Percentiles rank a stretch among this genome's conserved stretches.
Conservation (phyloP, 2,888 invertebrate species). For the Myopa testacea region DNA sequence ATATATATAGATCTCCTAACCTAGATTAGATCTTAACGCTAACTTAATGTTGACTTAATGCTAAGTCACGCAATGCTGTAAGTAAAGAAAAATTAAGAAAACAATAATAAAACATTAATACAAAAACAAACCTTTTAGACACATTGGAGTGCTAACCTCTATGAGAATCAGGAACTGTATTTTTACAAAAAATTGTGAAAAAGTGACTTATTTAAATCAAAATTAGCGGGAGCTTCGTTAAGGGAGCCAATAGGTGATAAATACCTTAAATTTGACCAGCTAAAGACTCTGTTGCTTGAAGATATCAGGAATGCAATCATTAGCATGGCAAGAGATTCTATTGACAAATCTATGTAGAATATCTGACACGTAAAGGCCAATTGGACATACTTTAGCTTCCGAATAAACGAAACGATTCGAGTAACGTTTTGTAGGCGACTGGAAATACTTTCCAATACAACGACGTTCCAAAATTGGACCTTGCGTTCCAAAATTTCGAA, state of each 20-base stretch:
- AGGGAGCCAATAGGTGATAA: background rate
- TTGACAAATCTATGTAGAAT: background rate
- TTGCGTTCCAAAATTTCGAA: conserved; percentile 20
- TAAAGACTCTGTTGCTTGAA: background rate
- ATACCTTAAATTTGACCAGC: background rate
- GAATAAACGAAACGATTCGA: too few species aligned
- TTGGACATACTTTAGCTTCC: background rate
- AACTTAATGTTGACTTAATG: background rate
- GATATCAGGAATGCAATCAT: background rate
- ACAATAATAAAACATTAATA: background rate
- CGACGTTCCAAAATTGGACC: background rate
- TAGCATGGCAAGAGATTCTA: background rate
- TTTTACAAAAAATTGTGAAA: too few species aligned
- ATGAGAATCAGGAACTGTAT: too few species aligned
- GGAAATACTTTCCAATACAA: conserved; percentile 5
- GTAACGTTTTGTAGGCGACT: too few species aligned
- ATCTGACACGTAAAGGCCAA: background rate
- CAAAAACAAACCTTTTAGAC: background rate
- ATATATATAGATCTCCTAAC: too few species aligned
- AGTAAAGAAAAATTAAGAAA: too few species aligned
- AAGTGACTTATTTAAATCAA: background rate
- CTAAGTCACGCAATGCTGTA: too few species aligned
- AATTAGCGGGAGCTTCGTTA: background rate
- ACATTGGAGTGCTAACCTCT: background rate
- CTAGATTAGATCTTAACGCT: background rate